phyloP scores from a whole-genome alignment of 2,113 vertebrate genomes.

The Pitta sordida region DNA sequence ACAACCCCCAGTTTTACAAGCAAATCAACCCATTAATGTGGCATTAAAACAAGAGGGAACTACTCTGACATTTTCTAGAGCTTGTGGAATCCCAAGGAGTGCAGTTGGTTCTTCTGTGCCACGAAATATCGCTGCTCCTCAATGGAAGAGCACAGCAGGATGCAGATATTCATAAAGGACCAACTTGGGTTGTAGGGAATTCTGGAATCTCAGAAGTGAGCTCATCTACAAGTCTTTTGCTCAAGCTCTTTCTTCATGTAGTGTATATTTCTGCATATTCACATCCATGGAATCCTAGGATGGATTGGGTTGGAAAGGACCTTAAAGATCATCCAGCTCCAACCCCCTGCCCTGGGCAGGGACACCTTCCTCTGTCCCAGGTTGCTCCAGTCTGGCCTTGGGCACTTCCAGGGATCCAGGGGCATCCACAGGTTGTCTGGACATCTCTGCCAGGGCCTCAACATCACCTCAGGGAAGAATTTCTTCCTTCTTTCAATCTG shows the following conservation, averaged over 20 bases:
- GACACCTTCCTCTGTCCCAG: not conserved
- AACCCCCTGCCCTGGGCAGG: not conserved
- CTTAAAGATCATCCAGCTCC: not conserved
- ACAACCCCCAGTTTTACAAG: not conserved
- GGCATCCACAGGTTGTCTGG: not conserved
- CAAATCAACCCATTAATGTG: accelerated
- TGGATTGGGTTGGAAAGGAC: not conserved
- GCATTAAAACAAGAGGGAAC: not conserved
- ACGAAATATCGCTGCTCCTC: accelerated
- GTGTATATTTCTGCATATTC: not conserved
- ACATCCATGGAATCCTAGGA: not conserved
- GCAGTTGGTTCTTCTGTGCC: not conserved
- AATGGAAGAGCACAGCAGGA: not conserved
- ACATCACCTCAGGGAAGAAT: not conserved
- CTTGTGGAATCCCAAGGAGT: not conserved
- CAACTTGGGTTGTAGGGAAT: not conserved
- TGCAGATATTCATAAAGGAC: not conserved
- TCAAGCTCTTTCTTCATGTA: not conserved
- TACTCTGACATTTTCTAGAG: not conserved
- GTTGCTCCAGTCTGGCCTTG: not conserved
- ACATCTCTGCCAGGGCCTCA: not conserved
- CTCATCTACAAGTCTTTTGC: not conserved
- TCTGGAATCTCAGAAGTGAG: not conserved
- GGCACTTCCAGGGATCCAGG: not conserved
- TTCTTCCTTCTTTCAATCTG: not conserved